Percentiles rank a stretch among this genome's conserved stretches.
Evolutionary conservation across 2,797 vertebrate species (phyloP).

Genomic region (Remorina albescens): DNA sequence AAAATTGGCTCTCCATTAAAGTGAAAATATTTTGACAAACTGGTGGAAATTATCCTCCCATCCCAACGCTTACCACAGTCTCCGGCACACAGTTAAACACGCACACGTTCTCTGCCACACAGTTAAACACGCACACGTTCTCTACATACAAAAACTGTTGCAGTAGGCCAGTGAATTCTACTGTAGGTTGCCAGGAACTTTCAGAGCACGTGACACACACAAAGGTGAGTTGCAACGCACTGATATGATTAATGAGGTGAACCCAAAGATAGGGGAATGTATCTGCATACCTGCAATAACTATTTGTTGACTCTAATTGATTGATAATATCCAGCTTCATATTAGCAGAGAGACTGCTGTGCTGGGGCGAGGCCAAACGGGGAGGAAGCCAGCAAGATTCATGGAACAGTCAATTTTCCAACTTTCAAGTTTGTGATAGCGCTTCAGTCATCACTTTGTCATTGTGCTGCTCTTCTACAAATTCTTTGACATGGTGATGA

Average conservation of each 20-base stretch:
- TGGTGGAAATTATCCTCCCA: conserved; percentile 49
- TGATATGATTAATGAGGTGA: conserved; percentile 72
- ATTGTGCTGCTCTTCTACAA: not conserved
- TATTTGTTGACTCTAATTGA: conserved; percentile 62
- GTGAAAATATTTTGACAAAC: conserved; percentile 71
- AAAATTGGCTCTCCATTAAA: conserved; percentile 40
- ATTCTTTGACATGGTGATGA: not conserved
- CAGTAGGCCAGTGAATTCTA: conserved; percentile 24
- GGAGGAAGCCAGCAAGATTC: conserved; percentile 24
- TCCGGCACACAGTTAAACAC: conserved; percentile 13
- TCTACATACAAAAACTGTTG: conserved; percentile 9
- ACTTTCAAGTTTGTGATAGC: conserved; percentile 9
- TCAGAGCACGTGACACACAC: conserved; percentile 26
- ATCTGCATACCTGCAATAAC: conserved; percentile 43
- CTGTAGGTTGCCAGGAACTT: conserved; percentile 46
- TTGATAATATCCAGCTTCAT: conserved; percentile 51
- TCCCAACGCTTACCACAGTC: conserved; percentile 30
- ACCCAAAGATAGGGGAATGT: conserved; percentile 48
- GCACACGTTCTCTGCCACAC: too few relatives aligned
- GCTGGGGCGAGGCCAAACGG: conserved; percentile 17
- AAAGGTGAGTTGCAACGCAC: conserved; percentile 49
- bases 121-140: not conserved
- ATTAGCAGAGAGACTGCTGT: conserved; percentile 33
- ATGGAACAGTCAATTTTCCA: conserved; percentile 21
- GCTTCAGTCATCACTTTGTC: conserved; percentile 14